A percentile compares a stretch with the other conserved stretches of the same genome.
phyloP scores from a whole-genome alignment of 2,888 invertebrate species.

The Enchytraeus crypticus region DNA sequence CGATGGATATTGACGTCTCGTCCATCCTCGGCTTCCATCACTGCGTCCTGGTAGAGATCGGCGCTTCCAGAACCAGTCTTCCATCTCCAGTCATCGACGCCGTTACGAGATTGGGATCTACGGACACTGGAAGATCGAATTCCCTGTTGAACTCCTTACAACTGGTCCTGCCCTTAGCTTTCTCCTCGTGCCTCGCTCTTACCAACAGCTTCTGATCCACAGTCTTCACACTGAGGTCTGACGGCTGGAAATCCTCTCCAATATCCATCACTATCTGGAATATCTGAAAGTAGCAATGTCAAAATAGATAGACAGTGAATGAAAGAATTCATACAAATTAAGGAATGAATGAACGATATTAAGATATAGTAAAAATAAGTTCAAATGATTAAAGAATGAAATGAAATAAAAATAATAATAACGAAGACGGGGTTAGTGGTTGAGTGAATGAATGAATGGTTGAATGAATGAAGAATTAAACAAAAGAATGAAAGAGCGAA shows the following conservation, averaged over 20 bases:
- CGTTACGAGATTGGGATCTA: constrained; percentile 42
- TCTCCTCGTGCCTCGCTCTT: constrained; percentile 45
- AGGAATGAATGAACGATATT: no score
- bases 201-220: constrained; percentile 44
- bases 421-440: no score
- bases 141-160: constrained; percentile 47
- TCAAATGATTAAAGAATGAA: no score
- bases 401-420: no score
- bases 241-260: constrained; percentile 42
- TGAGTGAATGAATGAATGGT: no score
- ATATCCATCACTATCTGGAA: constrained; percentile 37
- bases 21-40: no score
- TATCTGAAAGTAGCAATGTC: not conserved
- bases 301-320: no score
- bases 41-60: no score
- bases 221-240: constrained; percentile 45
- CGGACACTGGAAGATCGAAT: constrained; percentile 45
- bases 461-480: no score
- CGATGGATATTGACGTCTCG: no score
- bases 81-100: constrained; percentile 45
- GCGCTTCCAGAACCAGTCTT: constrained; percentile 44
- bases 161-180: constrained; percentile 38
- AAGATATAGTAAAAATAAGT: constrained; percentile 34
- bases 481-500: no score
- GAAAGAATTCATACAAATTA: no score